These are phyloP conservation scores for Craterocephalus amniculus DNA, from an alignment of 2,797 vertebrate species.

Conservation along the genomic window DNA sequence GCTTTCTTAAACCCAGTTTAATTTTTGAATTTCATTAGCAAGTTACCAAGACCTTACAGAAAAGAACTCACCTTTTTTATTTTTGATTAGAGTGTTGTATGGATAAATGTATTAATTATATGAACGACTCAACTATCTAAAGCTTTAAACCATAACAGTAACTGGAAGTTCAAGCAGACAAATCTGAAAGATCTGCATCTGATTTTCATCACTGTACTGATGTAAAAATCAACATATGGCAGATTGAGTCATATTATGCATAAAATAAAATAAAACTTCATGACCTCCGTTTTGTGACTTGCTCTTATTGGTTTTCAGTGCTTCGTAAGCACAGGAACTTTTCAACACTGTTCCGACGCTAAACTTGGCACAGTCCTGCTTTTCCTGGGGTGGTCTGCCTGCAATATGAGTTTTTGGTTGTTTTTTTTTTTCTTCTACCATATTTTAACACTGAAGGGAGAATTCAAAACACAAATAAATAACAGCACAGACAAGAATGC, in stretches of 20 bases:
- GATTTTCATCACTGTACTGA: too few relatives aligned
- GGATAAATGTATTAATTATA: too few relatives aligned
- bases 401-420: slow-evolving; percentile 30
- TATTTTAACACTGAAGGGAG: slow-evolving; percentile 35
- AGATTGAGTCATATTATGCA: too few relatives aligned
- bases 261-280: too few relatives aligned
- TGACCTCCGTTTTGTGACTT: background rate
- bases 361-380: slow-evolving; percentile 5
- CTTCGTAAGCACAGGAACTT: background rate
- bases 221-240: too few relatives aligned
- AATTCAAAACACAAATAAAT: slow-evolving; percentile 54
- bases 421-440: slow-evolving; percentile 29
- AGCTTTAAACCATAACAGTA: too few relatives aligned
- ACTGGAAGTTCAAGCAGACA: background rate
- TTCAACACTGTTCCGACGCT: slow-evolving; percentile 17
- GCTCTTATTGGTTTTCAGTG: background rate
- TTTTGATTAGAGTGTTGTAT: too few relatives aligned
- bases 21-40: too few relatives aligned
- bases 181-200: background rate
- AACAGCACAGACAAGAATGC: slow-evolving; percentile 37
- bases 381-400: slow-evolving; percentile 48
- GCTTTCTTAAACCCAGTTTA: too few relatives aligned
- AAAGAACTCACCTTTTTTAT: too few relatives aligned
- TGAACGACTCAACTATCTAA: too few relatives aligned
- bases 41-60: too few relatives aligned